A percentile compares a stretch with the other conserved stretches of the same genome.
Conservation (phyloP, 2,113 vertebrate species). For the Eolophus roseicapilla region DNA sequence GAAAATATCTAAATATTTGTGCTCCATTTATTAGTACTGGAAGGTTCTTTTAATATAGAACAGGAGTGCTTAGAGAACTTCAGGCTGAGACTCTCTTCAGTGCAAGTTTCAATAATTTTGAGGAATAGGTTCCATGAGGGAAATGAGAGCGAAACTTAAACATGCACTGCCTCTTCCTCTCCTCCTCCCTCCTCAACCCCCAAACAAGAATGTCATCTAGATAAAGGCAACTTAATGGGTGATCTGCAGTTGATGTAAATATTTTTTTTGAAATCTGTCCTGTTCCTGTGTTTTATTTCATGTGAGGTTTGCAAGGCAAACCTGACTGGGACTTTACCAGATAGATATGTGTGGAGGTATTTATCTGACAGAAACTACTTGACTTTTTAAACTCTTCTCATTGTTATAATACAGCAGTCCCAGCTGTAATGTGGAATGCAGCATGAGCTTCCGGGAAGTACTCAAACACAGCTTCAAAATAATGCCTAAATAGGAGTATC, state of each 20-base stretch:
- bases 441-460: conserved; percentile 81
- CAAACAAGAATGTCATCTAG: neutral
- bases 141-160: neutral
- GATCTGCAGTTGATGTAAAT: neutral
- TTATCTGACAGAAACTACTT: conserved; percentile 71
- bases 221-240: neutral
- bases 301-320: conserved; percentile 9
- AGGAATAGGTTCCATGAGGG: neutral
- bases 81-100: neutral
- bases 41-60: neutral
- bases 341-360: conserved; percentile 68
- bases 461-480: conserved; percentile 69
- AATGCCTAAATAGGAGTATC: conserved; percentile 68
- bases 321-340: conserved; percentile 67
- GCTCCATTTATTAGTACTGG: neutral
- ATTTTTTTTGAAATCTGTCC: accelerated
- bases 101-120: neutral
- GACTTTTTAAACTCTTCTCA: conserved; percentile 73
- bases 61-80: neutral
- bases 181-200: neutral
- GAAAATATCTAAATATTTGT: neutral
- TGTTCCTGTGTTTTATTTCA: neutral
- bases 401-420: conserved; percentile 69
- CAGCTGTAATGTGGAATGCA: conserved; percentile 83
- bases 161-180: accelerated